A percentile compares a stretch with the other conserved stretches of the same genome.
Conservation (phyloP, 1,140 invertebrate genomes). For the Drosophila miranda region DNA sequence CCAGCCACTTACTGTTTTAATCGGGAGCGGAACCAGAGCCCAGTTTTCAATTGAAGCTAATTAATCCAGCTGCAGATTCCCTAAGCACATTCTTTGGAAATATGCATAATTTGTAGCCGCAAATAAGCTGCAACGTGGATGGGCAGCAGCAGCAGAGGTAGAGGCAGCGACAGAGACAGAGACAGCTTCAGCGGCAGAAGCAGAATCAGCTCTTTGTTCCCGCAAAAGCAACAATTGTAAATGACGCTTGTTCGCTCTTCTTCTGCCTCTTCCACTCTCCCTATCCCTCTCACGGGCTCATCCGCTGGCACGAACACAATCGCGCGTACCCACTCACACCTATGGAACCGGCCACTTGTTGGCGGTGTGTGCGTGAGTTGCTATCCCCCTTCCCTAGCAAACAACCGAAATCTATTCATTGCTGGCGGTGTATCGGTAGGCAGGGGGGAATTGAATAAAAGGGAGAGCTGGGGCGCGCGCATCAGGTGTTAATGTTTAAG, state of each 20-base stretch:
- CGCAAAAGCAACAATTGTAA: conserved; percentile 41
- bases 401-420: conserved; percentile 63
- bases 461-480: conserved; percentile 39
- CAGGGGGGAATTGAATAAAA: conserved; percentile 52
- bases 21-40: conserved; percentile 32
- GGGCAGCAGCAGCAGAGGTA: not conserved
- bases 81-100: conserved; percentile 52
- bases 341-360: conserved; percentile 60
- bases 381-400: conserved; percentile 46
- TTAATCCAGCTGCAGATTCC: conserved; percentile 39
- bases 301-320: no score
- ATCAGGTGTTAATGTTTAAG: conserved; percentile 71
- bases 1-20: conserved; percentile 27
- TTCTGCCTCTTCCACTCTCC: conserved; percentile 26
- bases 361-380: conserved; percentile 24
- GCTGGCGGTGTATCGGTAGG: conserved; percentile 36
- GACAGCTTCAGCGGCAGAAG: conserved; percentile 14
- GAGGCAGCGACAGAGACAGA: conserved; percentile 15
- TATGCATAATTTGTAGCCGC: conserved; percentile 66
- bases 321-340: conserved; percentile 3
- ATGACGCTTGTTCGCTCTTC: conserved; percentile 26
- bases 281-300: conserved; percentile 18
- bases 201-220: conserved; percentile 47
- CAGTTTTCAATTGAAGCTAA: conserved; percentile 68
- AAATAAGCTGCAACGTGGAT: conserved; percentile 24